phyloP scores from a whole-genome alignment of 1,140 invertebrate genomes.

The Dendrolimus punctatus region DNA sequence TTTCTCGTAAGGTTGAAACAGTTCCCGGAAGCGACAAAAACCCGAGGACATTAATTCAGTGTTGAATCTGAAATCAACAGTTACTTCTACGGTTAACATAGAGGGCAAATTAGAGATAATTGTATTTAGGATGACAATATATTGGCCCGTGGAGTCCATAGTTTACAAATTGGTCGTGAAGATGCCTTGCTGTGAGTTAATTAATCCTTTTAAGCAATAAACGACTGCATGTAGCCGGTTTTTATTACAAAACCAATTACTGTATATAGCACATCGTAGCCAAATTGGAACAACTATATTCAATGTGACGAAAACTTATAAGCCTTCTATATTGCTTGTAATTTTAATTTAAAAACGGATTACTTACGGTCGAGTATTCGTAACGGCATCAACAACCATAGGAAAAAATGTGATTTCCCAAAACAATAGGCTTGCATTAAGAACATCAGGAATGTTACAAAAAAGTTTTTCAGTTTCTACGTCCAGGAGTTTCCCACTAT shows the following conservation, averaged over 20 bases:
- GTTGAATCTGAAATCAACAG: conserved; percentile 34
- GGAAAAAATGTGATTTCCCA: conserved; percentile 43
- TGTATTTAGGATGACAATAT: too few species aligned
- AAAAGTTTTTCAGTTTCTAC: conserved; percentile 40
- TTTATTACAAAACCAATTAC: too few species aligned
- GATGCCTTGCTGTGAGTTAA: too few species aligned
- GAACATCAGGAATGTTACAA: conserved; percentile 47
- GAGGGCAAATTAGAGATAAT: too few species aligned
- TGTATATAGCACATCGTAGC: too few species aligned
- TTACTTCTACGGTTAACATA: too few species aligned
- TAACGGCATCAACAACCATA: conserved; percentile 36
- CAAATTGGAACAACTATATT: too few species aligned
- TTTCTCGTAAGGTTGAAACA: conserved; percentile 44
- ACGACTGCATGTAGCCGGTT: too few species aligned
- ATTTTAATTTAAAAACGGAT: neutral
- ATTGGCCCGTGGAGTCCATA: too few species aligned
- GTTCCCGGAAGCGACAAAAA: conserved; percentile 32
- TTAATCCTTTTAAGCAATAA: too few species aligned
- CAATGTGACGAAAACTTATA: too few species aligned
- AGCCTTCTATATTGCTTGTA: neutral
- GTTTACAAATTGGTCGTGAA: too few species aligned
- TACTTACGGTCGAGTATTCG: conserved; percentile 35
- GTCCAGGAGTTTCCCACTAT: conserved; percentile 31
- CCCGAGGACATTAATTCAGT: conserved; percentile 39
- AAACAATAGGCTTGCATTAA: conserved; percentile 45